Evolutionary conservation across 2,888 invertebrate genomes (phyloP).

Genomic region (Periphyllus acericola): DNA sequence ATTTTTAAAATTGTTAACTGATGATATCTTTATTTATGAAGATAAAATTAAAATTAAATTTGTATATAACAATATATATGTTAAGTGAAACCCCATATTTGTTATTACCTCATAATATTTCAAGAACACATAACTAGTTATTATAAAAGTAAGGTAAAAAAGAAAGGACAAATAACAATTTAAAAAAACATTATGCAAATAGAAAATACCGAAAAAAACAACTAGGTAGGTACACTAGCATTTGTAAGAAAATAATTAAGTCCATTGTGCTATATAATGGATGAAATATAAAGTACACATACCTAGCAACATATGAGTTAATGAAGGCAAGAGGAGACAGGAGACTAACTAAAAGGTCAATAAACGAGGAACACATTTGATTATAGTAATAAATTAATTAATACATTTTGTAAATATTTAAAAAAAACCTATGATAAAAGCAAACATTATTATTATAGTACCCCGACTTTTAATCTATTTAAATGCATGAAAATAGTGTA

Average conservation of each 20-base stretch:
- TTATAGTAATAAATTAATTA: not conserved
- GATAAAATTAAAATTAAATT: too few relatives aligned
- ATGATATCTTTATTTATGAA: not conserved
- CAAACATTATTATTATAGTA: too few relatives aligned
- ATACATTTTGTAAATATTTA: not conserved
- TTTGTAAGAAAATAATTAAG: conserved; percentile 12
- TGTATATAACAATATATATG: not conserved
- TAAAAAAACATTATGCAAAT: not conserved
- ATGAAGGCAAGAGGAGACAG: conserved; percentile 12
- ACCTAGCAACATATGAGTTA: not conserved
- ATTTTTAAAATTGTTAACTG: too few relatives aligned
- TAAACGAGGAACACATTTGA: not conserved
- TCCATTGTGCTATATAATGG: not conserved
- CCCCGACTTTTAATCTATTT: too few relatives aligned
- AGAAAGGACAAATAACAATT: not conserved
- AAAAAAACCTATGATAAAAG: not conserved
- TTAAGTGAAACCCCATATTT: not conserved
- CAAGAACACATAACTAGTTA: not conserved
- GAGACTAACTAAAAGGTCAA: conserved; percentile 5
- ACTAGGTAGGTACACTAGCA: not conserved
- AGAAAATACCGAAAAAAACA: not conserved
- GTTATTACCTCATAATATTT: not conserved
- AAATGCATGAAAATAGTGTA: too few relatives aligned
- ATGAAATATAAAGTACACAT: not conserved
- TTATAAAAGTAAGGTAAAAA: not conserved